phyloP scores from a whole-genome alignment of 2,888 invertebrate genomes.

The Dasypolia templi region DNA sequence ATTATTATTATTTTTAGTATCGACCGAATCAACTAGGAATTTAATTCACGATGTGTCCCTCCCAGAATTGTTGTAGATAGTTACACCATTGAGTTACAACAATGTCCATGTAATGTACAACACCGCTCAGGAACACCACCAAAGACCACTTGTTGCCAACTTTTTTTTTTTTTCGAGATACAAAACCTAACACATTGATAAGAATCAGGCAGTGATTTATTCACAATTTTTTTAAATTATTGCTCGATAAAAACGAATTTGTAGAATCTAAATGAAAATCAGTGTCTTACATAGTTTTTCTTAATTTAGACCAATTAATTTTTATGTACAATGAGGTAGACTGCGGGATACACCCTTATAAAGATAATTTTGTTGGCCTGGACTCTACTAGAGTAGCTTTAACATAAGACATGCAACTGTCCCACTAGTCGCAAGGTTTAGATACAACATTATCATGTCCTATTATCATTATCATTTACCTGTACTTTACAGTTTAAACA shows the following conservation, averaged over 20 bases:
- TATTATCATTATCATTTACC: too few species aligned
- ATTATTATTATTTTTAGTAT: slow-evolving; percentile 53
- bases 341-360: slow-evolving; percentile 82
- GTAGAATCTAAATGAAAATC: slow-evolving; percentile 75
- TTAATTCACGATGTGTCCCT: slow-evolving; percentile 45
- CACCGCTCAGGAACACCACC: slow-evolving; percentile 39
- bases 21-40: slow-evolving; percentile 58
- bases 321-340: slow-evolving; percentile 90
- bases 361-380: slow-evolving; percentile 83
- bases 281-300: slow-evolving; percentile 78
- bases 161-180: slow-evolving; percentile 57
- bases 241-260: slow-evolving; percentile 81
- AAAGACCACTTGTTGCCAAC: slow-evolving; percentile 66
- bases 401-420: slow-evolving; percentile 58
- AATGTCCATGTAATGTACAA: slow-evolving; percentile 31
- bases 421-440: slow-evolving; percentile 41
- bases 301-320: slow-evolving; percentile 86
- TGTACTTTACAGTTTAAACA: slow-evolving; percentile 15
- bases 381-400: slow-evolving; percentile 67
- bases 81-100: slow-evolving; percentile 35
- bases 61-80: slow-evolving; percentile 12
- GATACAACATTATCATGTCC: slow-evolving; percentile 2
- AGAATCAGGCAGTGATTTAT: slow-evolving; percentile 80
- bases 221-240: slow-evolving; percentile 76
- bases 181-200: slow-evolving; percentile 66